A percentile compares a stretch with the other conserved stretches of the same genome.
These are phyloP conservation scores for Conger conger DNA, from an alignment of 2,113 vertebrate species.

Conservation along the genomic window DNA sequence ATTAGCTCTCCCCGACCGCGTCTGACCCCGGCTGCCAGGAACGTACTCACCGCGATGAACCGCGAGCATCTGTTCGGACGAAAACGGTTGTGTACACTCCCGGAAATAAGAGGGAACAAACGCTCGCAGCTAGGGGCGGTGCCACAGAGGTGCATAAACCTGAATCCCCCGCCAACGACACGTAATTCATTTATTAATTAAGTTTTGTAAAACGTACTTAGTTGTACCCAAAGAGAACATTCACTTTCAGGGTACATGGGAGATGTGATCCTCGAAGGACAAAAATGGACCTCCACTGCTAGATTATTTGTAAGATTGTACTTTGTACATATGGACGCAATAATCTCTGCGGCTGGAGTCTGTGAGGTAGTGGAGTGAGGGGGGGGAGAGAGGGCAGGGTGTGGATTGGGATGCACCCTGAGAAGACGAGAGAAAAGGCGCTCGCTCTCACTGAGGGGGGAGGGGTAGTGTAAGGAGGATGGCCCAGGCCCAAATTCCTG, in stretches of 20 bases:
- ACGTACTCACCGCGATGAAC: background rate
- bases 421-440: background rate
- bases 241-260: no score
- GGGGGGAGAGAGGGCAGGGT: background rate
- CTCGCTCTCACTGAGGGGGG: background rate
- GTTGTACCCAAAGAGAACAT: no score
- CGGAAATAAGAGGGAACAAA: no score
- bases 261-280: no score
- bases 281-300: no score
- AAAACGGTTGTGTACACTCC: no score
- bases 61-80: background rate
- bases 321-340: background rate
- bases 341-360: background rate
- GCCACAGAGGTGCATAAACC: no score
- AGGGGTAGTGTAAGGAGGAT: background rate
- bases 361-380: background rate
- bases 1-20: background rate
- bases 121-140: no score
- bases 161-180: no score
- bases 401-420: background rate
- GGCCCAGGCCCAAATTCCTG: background rate
- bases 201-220: no score
- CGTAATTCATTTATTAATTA: no score
- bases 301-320: no score
- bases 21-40: background rate